These are phyloP conservation scores for Desoria tigrina DNA, from an alignment of 2,888 invertebrate species.

Conservation along the genomic window DNA sequence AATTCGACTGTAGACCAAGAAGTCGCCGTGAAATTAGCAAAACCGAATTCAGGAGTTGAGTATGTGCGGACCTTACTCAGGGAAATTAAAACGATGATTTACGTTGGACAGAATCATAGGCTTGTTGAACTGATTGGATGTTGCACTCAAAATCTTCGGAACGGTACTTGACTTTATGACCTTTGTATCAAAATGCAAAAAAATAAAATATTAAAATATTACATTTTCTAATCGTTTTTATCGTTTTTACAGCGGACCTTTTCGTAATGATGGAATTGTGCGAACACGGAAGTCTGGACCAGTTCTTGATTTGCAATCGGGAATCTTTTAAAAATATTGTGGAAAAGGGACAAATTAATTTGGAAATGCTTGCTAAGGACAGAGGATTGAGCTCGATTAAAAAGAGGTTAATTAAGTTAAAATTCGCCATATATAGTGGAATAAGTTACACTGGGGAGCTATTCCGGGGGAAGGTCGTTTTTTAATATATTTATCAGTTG, in stretches of 20 bases:
- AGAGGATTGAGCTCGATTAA: background rate
- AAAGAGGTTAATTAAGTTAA: too few relatives aligned
- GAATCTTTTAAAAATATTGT: background rate
- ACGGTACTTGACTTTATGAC: background rate
- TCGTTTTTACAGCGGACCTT: background rate
- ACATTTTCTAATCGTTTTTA: background rate
- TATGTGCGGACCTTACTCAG: background rate
- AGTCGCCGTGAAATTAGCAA: background rate
- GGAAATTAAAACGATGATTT: slow-evolving; percentile 9
- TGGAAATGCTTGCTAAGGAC: background rate
- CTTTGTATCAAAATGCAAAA: background rate
- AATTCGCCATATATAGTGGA: too few relatives aligned
- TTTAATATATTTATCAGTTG: too few relatives aligned
- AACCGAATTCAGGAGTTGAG: slow-evolving; percentile 2
- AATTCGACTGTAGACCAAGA: background rate
- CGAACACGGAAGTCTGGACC: background rate
- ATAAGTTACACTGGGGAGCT: too few relatives aligned
- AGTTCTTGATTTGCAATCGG: background rate
- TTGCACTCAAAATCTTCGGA: slow-evolving; percentile 5
- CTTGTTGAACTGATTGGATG: slow-evolving; percentile 7
- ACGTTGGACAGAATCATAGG: background rate
- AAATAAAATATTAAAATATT: too few relatives aligned
- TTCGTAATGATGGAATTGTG: background rate
- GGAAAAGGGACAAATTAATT: background rate
- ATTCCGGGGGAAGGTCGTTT: too few relatives aligned